Evolutionary conservation across 2,888 invertebrate genomes (phyloP).

Genomic region (Hypselothyrea guttata): DNA sequence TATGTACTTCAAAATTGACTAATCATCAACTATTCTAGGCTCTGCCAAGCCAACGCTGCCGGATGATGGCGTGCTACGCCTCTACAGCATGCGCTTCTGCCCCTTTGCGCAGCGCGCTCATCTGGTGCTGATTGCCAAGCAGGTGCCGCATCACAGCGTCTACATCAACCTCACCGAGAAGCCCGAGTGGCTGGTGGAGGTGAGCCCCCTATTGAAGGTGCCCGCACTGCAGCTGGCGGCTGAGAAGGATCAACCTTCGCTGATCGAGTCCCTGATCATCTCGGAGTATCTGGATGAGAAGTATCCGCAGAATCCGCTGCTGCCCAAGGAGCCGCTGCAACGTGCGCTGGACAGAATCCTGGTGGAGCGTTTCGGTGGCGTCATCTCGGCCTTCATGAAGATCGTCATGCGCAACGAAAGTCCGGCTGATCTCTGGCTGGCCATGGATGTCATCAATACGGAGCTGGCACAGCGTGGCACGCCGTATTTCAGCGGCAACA

Average conservation of each 20-base stretch:
- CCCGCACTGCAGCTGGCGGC: constrained; percentile 87
- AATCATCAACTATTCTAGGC: constrained; percentile 83
- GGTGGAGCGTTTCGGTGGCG: constrained; percentile 77
- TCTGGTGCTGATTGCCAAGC: constrained; percentile 90
- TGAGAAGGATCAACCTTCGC: constrained; percentile 84
- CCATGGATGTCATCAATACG: constrained; percentile 86
- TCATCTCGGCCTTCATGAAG: constrained; percentile 70
- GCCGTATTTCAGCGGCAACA: constrained; percentile 86
- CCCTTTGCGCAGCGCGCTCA: constrained; percentile 91
- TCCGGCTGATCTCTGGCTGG: constrained; percentile 64
- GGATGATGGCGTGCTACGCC: constrained; percentile 85
- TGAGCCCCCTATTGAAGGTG: constrained; percentile 87
- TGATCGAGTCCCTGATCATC: constrained; percentile 92
- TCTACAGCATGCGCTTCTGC: constrained; percentile 93
- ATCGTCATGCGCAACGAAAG: constrained; percentile 46
- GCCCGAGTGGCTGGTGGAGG: constrained; percentile 91
- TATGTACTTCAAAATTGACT: constrained; percentile 1
- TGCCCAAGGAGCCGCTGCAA: constrained; percentile 83
- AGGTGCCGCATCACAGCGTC: constrained; percentile 89
- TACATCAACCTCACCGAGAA: constrained; percentile 89
- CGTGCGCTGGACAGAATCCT: constrained; percentile 81
- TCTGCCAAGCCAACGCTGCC: constrained; percentile 85
- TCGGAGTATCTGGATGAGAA: constrained; percentile 92
- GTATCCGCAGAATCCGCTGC: constrained; percentile 86
- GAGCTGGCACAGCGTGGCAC: constrained; percentile 86